These are phyloP conservation scores for Bombus pascuorum DNA, from an alignment of 1,140 invertebrate species.

Conservation along the genomic window DNA sequence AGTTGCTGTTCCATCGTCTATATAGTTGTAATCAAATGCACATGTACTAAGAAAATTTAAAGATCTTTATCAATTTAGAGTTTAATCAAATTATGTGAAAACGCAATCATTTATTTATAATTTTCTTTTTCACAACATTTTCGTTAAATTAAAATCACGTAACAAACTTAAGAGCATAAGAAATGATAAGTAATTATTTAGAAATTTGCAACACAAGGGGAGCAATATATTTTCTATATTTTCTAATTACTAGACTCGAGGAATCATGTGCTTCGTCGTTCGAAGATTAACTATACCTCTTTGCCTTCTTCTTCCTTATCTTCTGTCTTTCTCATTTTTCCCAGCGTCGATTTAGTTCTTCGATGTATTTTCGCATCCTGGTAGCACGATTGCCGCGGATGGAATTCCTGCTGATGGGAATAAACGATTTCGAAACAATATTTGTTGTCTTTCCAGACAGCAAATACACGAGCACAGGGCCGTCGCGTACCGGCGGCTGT, in stretches of 20 bases:
- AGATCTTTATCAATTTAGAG: too few species aligned
- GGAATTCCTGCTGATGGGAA: constrained; percentile 60
- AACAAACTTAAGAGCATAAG: not conserved
- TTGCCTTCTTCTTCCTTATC: not conserved
- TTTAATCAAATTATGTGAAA: not conserved
- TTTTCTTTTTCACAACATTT: not conserved
- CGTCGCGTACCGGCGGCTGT: constrained; percentile 46
- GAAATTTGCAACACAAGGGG: not conserved
- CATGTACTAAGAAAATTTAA: too few species aligned
- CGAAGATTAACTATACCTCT: not conserved
- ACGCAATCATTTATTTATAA: not conserved
- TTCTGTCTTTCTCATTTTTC: not conserved
- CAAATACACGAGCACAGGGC: constrained; percentile 54
- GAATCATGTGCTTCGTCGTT: too few species aligned
- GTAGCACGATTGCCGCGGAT: constrained; percentile 50
- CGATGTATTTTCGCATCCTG: not conserved
- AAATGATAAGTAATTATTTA: not conserved
- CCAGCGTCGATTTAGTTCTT: not conserved
- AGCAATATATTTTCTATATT: not conserved
- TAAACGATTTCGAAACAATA: constrained; percentile 68
- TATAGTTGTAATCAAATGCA: too few species aligned
- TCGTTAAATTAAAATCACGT: not conserved
- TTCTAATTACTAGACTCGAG: not conserved
- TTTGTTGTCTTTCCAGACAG: constrained; percentile 69
- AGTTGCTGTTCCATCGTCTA: too few species aligned